Conservation (phyloP, 2,888 invertebrate species). For the Himalopsyche tibetana region DNA sequence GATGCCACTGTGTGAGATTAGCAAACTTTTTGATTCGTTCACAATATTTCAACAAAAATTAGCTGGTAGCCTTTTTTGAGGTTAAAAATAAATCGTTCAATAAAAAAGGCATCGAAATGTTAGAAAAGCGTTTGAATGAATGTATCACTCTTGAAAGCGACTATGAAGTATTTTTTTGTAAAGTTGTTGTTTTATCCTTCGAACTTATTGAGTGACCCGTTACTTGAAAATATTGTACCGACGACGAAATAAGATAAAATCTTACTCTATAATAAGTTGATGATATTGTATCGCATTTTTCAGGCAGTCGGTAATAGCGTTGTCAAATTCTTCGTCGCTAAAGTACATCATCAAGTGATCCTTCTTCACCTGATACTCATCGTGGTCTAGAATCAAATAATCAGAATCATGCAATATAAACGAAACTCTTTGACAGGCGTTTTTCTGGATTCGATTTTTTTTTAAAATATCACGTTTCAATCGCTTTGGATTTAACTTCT, state of each 20-base stretch:
- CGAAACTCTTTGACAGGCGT: neutral
- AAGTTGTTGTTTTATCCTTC: no score
- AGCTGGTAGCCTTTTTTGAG: no score
- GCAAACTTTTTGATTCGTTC: no score
- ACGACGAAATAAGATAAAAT: neutral
- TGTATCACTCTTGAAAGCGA: no score
- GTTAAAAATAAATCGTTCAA: no score
- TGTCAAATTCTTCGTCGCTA: conserved; percentile 59
- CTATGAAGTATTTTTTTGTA: no score
- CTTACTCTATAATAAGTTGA: conserved; percentile 61
- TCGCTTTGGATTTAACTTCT: conserved; percentile 9
- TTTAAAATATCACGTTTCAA: neutral
- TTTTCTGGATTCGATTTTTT: neutral
- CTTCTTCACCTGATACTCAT: conserved; percentile 48
- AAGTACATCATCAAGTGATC: conserved; percentile 53
- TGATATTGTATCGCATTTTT: conserved; percentile 62
- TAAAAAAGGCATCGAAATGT: no score
- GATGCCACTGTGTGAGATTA: neutral
- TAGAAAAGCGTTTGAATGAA: no score
- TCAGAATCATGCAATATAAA: neutral
- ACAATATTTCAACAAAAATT: no score
- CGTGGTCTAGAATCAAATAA: neutral
- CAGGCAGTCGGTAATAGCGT: conserved; percentile 56
- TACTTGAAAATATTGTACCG: no score
- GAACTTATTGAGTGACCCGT: no score